These are phyloP conservation scores for Bagarius yarrelli DNA, from an alignment of 2,113 vertebrate species.

Conservation along the genomic window DNA sequence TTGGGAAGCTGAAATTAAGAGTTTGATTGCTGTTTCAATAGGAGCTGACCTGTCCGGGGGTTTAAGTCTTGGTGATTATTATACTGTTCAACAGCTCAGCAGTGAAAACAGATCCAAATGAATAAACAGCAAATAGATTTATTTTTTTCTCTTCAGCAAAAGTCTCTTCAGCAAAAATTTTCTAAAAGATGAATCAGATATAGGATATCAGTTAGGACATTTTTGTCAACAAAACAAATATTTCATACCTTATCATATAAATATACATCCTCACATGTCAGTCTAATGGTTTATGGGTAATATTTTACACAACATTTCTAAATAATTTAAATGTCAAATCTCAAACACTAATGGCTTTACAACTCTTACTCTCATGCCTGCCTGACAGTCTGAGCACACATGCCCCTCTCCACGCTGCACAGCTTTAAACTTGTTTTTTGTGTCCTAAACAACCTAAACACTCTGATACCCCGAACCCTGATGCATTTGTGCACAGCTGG, in stretches of 20 bases:
- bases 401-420: neutral
- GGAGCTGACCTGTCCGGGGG: constrained; percentile 9
- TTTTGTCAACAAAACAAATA: neutral
- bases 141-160: neutral
- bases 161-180: neutral
- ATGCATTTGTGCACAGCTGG: constrained; percentile 57
- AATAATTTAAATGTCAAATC: neutral
- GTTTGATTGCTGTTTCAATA: neutral
- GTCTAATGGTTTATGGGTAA: constrained; percentile 5
- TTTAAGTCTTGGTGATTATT: constrained; percentile 12
- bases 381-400: neutral
- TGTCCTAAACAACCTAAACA: constrained; percentile 39
- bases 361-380: neutral
- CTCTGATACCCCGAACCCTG: constrained; percentile 30
- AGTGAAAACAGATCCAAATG: neutral
- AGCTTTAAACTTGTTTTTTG: neutral
- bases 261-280: neutral
- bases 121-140: neutral
- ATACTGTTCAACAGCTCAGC: neutral
- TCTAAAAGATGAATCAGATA: neutral
- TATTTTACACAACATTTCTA: neutral
- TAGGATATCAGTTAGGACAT: neutral
- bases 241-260: neutral
- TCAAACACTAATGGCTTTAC: no score
- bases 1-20: constrained; percentile 6